phyloP scores from a whole-genome alignment of 2,888 invertebrate genomes.

The Folsomia candida region DNA sequence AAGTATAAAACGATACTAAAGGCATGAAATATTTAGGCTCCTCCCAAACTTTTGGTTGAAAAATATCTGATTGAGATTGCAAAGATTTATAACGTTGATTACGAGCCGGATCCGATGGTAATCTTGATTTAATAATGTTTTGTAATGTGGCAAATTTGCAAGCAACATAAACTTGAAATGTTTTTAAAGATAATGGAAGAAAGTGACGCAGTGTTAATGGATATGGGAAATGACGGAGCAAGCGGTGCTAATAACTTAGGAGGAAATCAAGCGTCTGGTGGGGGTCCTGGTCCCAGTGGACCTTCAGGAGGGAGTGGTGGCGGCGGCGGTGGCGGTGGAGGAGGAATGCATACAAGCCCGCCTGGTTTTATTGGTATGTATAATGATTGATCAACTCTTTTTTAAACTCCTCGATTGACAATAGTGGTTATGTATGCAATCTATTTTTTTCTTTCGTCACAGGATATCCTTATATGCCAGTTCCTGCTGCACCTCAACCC shows the following conservation, averaged over 20 bases:
- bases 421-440: neutral
- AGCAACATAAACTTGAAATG: too few species aligned
- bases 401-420: neutral
- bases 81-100: slow-evolving; percentile 88
- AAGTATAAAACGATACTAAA: too few species aligned
- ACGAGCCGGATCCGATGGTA: slow-evolving; percentile 87
- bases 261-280: slow-evolving; percentile 31
- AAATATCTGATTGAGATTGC: slow-evolving; percentile 94
- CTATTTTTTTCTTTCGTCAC: neutral
- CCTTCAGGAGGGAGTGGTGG: slow-evolving; percentile 52
- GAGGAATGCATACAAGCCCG: slow-evolving; percentile 54
- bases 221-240: slow-evolving; percentile 70
- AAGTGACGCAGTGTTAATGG: slow-evolving; percentile 63
- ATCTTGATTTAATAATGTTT: slow-evolving; percentile 15
- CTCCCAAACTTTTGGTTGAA: slow-evolving; percentile 91
- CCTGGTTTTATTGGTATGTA: slow-evolving; percentile 68
- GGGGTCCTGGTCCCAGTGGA: slow-evolving; percentile 39
- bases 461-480: slow-evolving; percentile 69
- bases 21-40: too few species aligned
- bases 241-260: slow-evolving; percentile 60
- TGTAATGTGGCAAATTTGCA: neutral
- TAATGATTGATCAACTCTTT: neutral
- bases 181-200: slow-evolving; percentile 66
- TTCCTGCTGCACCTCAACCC: slow-evolving; percentile 57
- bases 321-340: slow-evolving; percentile 55